phyloP scores from a whole-genome alignment of 2,888 invertebrate species.

The Yponomeuta malinellus region DNA sequence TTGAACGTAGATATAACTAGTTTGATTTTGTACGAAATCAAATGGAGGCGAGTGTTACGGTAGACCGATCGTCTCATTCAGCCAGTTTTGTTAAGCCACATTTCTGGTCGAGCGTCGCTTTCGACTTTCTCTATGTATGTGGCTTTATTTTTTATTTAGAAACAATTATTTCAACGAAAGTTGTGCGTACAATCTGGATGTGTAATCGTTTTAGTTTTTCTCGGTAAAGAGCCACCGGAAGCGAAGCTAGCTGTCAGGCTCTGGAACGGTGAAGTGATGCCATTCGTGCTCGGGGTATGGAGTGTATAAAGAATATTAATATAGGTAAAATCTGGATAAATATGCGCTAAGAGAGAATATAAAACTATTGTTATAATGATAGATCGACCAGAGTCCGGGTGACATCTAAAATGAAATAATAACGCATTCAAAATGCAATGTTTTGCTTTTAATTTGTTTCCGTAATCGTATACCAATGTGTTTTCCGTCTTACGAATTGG shows the following conservation, averaged over 20 bases:
- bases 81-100: not conserved
- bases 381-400: conserved; percentile 1
- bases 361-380: conserved; percentile 1
- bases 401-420: not conserved
- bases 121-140: not conserved
- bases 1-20: not conserved
- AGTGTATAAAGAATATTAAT: not conserved
- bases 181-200: not conserved
- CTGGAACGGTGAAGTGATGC: not conserved
- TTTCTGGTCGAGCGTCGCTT: not conserved
- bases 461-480: not conserved
- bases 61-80: not conserved
- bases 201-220: not conserved
- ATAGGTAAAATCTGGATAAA: conserved; percentile 1
- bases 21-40: not conserved
- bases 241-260: not conserved
- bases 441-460: not conserved
- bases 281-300: not conserved
- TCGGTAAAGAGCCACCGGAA: not conserved
- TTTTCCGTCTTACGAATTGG: not conserved
- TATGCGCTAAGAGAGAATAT: not conserved
- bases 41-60: not conserved
- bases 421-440: not conserved
- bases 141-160: not conserved
- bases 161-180: not conserved